phyloP scores from a whole-genome alignment of 2,888 invertebrate genomes.

The Kuschelorhynchus macadamiae region DNA sequence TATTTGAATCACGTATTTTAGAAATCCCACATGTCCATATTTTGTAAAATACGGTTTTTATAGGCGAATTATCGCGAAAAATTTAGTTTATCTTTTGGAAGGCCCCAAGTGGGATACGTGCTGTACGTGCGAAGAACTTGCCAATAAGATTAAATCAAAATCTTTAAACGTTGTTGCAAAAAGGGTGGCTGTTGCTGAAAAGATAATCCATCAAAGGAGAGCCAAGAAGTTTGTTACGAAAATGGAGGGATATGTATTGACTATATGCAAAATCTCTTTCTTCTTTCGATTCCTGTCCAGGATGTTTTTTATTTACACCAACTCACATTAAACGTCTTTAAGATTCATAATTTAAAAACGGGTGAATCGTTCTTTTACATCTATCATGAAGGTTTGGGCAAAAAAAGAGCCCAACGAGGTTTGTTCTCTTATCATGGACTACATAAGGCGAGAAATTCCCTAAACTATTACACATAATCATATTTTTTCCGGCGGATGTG shows the following conservation, averaged over 20 bases:
- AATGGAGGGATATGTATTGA: conserved; percentile 15
- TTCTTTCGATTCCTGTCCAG: conserved; percentile 31
- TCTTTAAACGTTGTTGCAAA: background rate
- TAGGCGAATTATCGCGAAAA: background rate
- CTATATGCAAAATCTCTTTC: conserved; percentile 37
- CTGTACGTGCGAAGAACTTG: background rate
- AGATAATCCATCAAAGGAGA: too few relatives aligned
- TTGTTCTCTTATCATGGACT: conserved; percentile 39
- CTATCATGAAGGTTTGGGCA: conserved; percentile 36
- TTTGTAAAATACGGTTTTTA: conserved; percentile 8
- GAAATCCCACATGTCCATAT: too few relatives aligned
- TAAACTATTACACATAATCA: conserved; percentile 35
- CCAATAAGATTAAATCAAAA: conserved; percentile 11
- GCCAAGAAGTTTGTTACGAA: too few relatives aligned
- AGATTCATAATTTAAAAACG: conserved; percentile 33
- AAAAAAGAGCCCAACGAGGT: conserved; percentile 41
- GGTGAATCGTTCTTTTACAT: conserved; percentile 29
- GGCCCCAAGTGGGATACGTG: background rate
- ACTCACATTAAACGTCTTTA: conserved; percentile 27
- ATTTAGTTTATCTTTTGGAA: conserved; percentile 7
- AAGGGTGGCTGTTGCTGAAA: too few relatives aligned
- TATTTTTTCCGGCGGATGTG: conserved; percentile 47
- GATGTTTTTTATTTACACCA: conserved; percentile 36
- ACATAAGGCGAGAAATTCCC: conserved; percentile 28
- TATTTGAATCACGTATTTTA: too few relatives aligned